Evolutionary conservation across 2,888 invertebrate species (phyloP).

Genomic region (Cheilosia scutellata): DNA sequence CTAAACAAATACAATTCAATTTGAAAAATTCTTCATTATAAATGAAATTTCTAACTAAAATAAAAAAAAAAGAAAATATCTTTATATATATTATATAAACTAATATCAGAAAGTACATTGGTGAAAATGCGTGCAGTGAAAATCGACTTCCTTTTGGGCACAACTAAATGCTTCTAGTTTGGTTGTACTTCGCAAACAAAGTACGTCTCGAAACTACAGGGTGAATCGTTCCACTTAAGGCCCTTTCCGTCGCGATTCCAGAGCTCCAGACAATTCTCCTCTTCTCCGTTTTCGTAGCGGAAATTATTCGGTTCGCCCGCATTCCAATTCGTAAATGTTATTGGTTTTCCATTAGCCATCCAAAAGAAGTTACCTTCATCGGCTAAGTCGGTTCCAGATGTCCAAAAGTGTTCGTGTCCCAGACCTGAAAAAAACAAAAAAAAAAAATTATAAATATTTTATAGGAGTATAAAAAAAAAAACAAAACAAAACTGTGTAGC

Average conservation of each 20-base stretch:
- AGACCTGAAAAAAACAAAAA: constrained; percentile 86
- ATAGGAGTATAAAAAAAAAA: background rate
- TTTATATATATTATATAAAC: constrained; percentile 9
- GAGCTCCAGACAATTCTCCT: constrained; percentile 95
- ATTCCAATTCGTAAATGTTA: constrained; percentile 97
- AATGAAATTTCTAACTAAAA: constrained; percentile 53
- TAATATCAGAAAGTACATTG: constrained; percentile 55
- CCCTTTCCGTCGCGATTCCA: constrained; percentile 97
- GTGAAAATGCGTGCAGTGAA: constrained; percentile 38
- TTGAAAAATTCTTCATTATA: constrained; percentile 42
- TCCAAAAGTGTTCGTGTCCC: constrained; percentile 97
- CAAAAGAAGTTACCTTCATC: constrained; percentile 96
- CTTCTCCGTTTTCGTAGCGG: constrained; percentile 94
- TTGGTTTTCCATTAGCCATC: constrained; percentile 95
- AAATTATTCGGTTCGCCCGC: constrained; percentile 97
- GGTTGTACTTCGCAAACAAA: constrained; percentile 94
- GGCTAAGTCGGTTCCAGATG: constrained; percentile 95
- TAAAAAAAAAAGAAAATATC: constrained; percentile 25
- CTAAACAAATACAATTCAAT: constrained; percentile 19
- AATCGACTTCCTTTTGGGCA: constrained; percentile 10
- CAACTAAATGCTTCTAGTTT: constrained; percentile 75
- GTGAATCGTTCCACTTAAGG: constrained; percentile 96
- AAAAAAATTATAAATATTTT: background rate
- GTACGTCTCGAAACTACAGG: constrained; percentile 96
- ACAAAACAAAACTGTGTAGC: background rate